A percentile compares a stretch with the other conserved stretches of the same genome.
phyloP scores from a whole-genome alignment of 2,797 vertebrate genomes.

The Luscinia luscinia region DNA sequence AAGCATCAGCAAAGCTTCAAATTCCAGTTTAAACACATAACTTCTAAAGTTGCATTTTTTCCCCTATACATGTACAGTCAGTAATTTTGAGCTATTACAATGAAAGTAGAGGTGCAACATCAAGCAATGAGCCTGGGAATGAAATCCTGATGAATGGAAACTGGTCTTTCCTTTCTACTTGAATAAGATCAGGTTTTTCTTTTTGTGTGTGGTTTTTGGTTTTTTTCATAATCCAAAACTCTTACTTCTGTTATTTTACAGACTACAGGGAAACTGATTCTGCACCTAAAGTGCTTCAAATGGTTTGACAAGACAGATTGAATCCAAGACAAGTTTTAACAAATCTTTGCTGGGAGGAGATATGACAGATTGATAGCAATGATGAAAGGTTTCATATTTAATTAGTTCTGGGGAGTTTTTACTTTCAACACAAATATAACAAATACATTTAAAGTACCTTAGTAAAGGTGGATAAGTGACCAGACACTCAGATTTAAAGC shows the following conservation, averaged over 20 bases:
- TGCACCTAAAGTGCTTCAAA: background rate
- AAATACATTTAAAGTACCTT: background rate
- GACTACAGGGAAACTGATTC: background rate
- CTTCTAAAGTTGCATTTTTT: background rate
- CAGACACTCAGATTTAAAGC: background rate
- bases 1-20: background rate
- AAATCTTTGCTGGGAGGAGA: background rate
- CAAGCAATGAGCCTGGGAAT: background rate
- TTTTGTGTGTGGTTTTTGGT: background rate
- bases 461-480: background rate
- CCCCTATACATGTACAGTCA: background rate
- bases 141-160: background rate
- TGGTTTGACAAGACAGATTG: background rate
- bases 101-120: background rate
- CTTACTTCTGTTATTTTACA: background rate
- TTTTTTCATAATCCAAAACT: background rate
- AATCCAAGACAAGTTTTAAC: slow-evolving; percentile 20
- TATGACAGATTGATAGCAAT: background rate
- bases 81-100: background rate
- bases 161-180: background rate
- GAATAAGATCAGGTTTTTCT: background rate
- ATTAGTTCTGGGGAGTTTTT: background rate
- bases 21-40: background rate
- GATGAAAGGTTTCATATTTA: background rate
- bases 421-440: background rate